Percentiles rank a stretch among this genome's conserved stretches.
These are phyloP conservation scores for Cantharis lateralis DNA, from an alignment of 2,888 invertebrate species.

Conservation along the genomic window DNA sequence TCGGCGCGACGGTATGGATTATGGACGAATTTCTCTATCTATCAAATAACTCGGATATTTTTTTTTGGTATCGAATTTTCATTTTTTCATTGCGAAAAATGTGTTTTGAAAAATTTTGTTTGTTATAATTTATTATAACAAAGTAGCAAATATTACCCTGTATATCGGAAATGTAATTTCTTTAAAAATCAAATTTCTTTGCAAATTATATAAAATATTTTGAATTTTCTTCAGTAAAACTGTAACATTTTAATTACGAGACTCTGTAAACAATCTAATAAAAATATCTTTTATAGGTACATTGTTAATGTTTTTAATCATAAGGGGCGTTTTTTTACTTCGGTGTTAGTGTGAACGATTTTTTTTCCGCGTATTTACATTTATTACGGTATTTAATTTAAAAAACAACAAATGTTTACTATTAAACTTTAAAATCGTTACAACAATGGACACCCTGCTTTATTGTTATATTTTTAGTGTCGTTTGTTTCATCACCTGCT, in stretches of 20 bases:
- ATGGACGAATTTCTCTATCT: too few relatives aligned
- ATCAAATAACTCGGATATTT: too few relatives aligned
- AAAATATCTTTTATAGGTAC: background rate
- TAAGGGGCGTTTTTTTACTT: background rate
- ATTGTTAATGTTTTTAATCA: background rate
- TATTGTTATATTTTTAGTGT: background rate
- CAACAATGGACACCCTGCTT: background rate
- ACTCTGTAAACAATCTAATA: background rate
- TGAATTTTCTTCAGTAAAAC: background rate
- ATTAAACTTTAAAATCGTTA: background rate
- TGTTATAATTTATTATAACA: too few relatives aligned
- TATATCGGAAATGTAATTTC: too few relatives aligned
- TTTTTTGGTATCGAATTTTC: too few relatives aligned
- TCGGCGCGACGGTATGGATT: too few relatives aligned
- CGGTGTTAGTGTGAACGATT: background rate
- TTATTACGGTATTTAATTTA: background rate
- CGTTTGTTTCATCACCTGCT: background rate
- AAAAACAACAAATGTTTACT: background rate
- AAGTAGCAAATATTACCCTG: too few relatives aligned
- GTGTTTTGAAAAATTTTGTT: too few relatives aligned
- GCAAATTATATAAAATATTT: background rate
- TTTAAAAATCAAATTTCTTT: too few relatives aligned
- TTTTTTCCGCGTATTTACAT: background rate
- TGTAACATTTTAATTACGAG: background rate
- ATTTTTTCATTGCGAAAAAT: too few relatives aligned